Evolutionary conservation across 2,888 invertebrate genomes (phyloP).

Genomic region (Ennomos erosarius): DNA sequence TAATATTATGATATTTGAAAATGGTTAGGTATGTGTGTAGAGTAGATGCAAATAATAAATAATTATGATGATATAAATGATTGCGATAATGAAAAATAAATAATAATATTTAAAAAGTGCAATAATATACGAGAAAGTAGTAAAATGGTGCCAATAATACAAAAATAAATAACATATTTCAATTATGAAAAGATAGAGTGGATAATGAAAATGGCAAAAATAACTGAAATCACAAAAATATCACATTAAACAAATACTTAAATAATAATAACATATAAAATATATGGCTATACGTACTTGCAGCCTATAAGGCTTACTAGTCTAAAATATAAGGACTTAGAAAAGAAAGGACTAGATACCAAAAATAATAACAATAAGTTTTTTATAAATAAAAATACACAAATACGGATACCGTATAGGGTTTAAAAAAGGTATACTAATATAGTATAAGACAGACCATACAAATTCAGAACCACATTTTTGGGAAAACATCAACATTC

Average conservation of each 20-base stretch:
- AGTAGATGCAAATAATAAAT: too few relatives aligned
- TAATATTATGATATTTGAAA: neutral
- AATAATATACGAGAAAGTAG: too few relatives aligned
- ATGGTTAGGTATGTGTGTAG: slow-evolving; percentile 10
- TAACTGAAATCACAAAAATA: slow-evolving; percentile 37
- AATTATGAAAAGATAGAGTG: slow-evolving; percentile 11
- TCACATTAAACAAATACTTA: slow-evolving; percentile 43
- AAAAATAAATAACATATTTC: slow-evolving; percentile 6
- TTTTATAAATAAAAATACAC: slow-evolving; percentile 72
- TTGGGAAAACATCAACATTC: slow-evolving; percentile 73
- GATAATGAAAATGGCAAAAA: slow-evolving; percentile 31
- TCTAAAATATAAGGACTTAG: slow-evolving; percentile 60
- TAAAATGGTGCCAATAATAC: too few relatives aligned
- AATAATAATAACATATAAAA: slow-evolving; percentile 12
- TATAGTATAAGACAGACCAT: slow-evolving; percentile 74
- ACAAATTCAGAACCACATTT: slow-evolving; percentile 77
- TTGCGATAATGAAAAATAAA: too few relatives aligned
- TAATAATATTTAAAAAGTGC: too few relatives aligned
- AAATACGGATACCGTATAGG: slow-evolving; percentile 83
- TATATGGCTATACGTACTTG: slow-evolving; percentile 34
- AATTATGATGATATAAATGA: too few relatives aligned
- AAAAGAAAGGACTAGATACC: slow-evolving; percentile 69
- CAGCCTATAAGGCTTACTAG: slow-evolving; percentile 42
- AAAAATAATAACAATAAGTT: slow-evolving; percentile 52
- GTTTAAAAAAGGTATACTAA: slow-evolving; percentile 72